Evolutionary conservation across 1,140 invertebrate species (phyloP), one percentile per base, ranked within the genome.

Genomic region (Harpegnathos saltator): DNA sequence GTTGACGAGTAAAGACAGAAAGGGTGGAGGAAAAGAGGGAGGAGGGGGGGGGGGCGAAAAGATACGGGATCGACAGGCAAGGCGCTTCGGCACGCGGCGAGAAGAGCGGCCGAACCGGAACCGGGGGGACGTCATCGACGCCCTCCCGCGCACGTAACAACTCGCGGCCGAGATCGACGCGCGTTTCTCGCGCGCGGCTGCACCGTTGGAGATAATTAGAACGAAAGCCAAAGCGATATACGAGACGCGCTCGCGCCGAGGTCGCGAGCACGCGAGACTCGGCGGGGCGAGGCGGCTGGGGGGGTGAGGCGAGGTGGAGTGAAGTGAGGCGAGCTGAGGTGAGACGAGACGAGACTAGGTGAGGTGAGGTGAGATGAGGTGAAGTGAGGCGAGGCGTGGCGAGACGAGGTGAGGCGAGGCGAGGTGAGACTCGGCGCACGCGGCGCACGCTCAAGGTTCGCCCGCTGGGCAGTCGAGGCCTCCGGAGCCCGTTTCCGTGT

Each of bases 221-320:
- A 69, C 74, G 82, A 80, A 82, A 82, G 78, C 69, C 68, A 74
- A 82, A 82, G 78, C 78, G 78, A 74, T 74, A 82, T 59, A 82
- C 69, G 68, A 73, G 71, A 72, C 68, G 66, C 68, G 72, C 77
- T 29, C 29, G 69, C 78, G 69, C 29, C 66, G 69, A 82, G 68
- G 78, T 73, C 78, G 78, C 69, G 69, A 52, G 56, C 65, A 73
- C 65, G 69, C 68, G 78, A 62, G 78, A 73, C 66, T 38, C 15
- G 26, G 11, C 12, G 52, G 48, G 14, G 22, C 19, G 3, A 26
- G 48, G n/a, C 29, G 12, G n/a, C 11, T 1, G 38, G 7, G 5
- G 7, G 38, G 7, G 5, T 19, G 63, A 50, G 5, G 38, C 15
- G 29, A 33, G 26, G 29, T 72, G 71, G 83, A 24, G 24, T 29